Evolutionary conservation across 2,888 invertebrate species (phyloP), one percentile per base, ranked within the genome.

Genomic region (Zele albiditarsus): DNA sequence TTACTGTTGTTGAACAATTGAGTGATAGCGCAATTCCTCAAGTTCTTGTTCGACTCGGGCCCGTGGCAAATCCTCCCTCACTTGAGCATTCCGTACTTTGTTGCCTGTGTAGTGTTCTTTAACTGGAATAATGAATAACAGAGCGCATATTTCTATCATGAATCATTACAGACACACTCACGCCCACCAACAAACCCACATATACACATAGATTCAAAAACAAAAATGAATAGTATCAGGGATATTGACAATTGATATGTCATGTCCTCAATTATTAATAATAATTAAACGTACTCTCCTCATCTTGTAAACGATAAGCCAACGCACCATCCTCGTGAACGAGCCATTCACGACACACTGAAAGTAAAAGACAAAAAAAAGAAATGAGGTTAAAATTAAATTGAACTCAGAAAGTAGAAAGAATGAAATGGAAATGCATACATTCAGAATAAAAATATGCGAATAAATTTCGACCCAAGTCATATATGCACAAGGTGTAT

Each of bases 271-370:
- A 31, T 27, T 63, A 16, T 25, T n/a, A 31, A n/a, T 46, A 27
- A 67, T 38, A 12, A 38, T 12, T 42, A 27, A 78, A 90, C 92
- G 90, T 91, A 93, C 95, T 95, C 91, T 96, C 96, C 91, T 96
- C 93, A 84, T 94, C 94, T 89, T 96, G 96, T 42, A 96, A 91
- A 81, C 93, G 92, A 89, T 95, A 94, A 10, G 96, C 96, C 84
- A 96, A 88, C 23, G 95, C 96, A 79, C 94, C 94, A 89, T 96
- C 96, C 90, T 96, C 96, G 84, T 95, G 93, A 42, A 96, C 94
- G 82, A 94, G 90, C 95, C 95, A 96, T 89, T 96, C 94, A 82
- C 94, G 93, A 85, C 95, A 94, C 75, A 95, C 95, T 94, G 90
- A 71, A 90, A 90, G n/a, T 42, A 80, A 83, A 80, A 82, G n/a